These are phyloP conservation scores for Sander vitreus DNA, from an alignment of 2,113 vertebrate species.

Conservation along the genomic window DNA sequence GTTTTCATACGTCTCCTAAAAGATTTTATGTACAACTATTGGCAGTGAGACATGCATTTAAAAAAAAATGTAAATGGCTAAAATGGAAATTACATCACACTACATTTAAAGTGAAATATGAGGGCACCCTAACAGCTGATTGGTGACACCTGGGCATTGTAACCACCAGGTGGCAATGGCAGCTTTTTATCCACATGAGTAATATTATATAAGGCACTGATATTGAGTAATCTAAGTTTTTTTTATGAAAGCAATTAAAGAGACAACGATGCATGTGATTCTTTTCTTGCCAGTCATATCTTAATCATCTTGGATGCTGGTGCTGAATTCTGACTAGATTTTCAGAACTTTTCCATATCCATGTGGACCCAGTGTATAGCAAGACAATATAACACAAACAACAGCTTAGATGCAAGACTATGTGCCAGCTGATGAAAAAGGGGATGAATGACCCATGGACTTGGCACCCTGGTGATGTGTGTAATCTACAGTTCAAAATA, in stretches of 20 bases:
- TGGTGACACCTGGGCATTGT: too few relatives aligned
- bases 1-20: not conserved
- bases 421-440: constrained; percentile 21
- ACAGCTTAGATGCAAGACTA: constrained; percentile 18
- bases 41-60: not conserved
- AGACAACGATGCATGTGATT: not conserved
- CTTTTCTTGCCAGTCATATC: not conserved
- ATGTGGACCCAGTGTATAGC: not conserved
- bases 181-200: not conserved
- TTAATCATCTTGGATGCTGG: not conserved
- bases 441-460: constrained; percentile 42
- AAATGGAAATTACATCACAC: not conserved
- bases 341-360: not conserved
- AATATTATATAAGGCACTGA: not conserved
- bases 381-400: constrained; percentile 10
- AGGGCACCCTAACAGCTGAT: not conserved
- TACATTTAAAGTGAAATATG: not conserved
- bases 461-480: not conserved
- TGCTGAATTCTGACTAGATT: not conserved
- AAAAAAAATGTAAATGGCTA: not conserved
- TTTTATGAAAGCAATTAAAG: not conserved
- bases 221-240: too few relatives aligned
- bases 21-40: not conserved
- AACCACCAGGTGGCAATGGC: not conserved
- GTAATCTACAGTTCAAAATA: constrained; percentile 2